These are phyloP conservation scores for Phallusia fumigata DNA, from an alignment of 23 tunicate species.

Conservation along the genomic window DNA sequence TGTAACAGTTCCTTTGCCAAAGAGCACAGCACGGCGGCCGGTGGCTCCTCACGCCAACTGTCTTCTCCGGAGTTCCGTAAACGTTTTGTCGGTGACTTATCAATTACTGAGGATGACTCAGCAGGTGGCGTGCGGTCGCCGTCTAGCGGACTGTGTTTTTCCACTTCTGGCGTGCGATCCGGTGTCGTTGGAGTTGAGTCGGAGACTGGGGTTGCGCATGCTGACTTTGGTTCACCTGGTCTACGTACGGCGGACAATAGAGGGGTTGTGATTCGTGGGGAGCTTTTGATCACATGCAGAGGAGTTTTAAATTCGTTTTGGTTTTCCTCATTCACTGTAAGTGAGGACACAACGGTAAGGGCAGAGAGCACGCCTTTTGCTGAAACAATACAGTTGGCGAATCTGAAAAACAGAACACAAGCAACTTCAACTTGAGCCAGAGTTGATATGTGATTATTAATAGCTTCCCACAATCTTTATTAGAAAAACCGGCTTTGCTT, in stretches of 20 bases:
- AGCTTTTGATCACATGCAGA: constrained; percentile 26
- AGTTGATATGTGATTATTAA: no score
- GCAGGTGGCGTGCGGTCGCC: constrained; percentile 4
- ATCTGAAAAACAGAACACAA: constrained; percentile 15
- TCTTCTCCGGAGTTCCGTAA: not conserved
- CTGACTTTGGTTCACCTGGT: not conserved
- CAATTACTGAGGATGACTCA: not conserved
- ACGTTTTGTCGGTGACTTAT: not conserved
- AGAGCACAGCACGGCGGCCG: constrained; percentile 34
- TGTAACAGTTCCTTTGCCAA: constrained; percentile 33
- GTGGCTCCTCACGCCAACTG: constrained; percentile 15
- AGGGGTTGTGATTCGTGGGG: constrained; percentile 48
- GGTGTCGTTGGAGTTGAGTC: constrained; percentile 17
- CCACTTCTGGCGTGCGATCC: constrained; percentile 25
- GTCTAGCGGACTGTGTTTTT: constrained; percentile 21
- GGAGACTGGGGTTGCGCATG: constrained; percentile 14
- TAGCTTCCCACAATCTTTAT: no score
- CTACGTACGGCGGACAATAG: not conserved
- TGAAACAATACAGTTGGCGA: constrained; percentile 29
- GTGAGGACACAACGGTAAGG: constrained; percentile 35
- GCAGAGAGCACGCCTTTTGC: constrained; percentile 55
- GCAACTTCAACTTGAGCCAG: no score
- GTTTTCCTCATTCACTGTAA: not conserved
- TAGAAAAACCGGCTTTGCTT: no score
- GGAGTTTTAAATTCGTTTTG: constrained; percentile 69